Evolutionary conservation across 2,797 vertebrate genomes (phyloP).

Genomic region (Avahi laniger): DNA sequence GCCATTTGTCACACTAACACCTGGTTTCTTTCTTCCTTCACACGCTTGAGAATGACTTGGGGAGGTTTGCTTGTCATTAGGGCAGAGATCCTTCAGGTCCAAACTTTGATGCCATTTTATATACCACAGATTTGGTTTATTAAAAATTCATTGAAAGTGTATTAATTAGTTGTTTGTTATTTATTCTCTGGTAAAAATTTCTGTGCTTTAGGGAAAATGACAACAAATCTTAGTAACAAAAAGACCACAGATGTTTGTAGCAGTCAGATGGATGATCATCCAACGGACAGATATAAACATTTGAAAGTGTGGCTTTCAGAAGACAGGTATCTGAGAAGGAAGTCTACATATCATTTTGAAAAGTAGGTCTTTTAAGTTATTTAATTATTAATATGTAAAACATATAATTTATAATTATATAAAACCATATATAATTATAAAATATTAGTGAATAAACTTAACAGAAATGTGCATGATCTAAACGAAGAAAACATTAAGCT

Average conservation of each 20-base stretch:
- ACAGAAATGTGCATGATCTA: neutral
- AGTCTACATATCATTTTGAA: neutral
- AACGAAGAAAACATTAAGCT: neutral
- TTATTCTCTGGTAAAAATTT: constrained; percentile 15
- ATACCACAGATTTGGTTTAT: neutral
- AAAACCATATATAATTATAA: neutral
- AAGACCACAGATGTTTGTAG: neutral
- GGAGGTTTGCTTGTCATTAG: fast-evolving
- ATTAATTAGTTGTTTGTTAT: neutral
- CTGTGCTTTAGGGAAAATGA: constrained; percentile 13
- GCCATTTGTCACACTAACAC: too few relatives aligned
- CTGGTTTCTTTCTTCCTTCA: neutral
- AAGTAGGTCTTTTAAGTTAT: neutral
- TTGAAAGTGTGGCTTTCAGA: neutral
- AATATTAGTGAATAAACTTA: neutral
- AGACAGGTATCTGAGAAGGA: neutral
- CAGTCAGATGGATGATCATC: fast-evolving
- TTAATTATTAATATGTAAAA: neutral
- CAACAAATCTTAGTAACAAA: constrained; percentile 22
- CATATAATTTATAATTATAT: neutral
- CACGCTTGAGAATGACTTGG: neutral
- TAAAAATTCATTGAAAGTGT: neutral
- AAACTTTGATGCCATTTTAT: neutral
- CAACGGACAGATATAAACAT: neutral
- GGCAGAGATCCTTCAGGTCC: neutral